Evolutionary conservation across 2,797 vertebrate genomes (phyloP).

Genomic region (Valencia hispanica): DNA sequence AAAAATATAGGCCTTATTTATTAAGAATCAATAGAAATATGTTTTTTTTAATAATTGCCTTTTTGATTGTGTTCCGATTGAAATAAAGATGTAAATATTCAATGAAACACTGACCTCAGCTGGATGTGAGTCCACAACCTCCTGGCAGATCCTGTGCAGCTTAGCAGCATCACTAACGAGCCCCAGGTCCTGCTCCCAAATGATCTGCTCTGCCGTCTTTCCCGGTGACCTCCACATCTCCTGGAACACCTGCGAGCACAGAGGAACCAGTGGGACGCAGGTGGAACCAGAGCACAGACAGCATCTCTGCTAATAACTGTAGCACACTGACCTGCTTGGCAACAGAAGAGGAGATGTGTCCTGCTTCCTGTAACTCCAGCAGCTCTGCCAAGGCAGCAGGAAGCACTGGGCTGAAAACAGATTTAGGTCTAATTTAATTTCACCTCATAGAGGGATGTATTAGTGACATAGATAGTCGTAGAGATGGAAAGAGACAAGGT

Average conservation of each 20-base stretch:
- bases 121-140: conserved; percentile 84
- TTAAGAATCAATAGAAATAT: no score
- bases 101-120: conserved; percentile 81
- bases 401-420: conserved; percentile 84
- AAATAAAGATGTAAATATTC: not conserved
- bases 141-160: conserved; percentile 87
- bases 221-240: conserved; percentile 88
- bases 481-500: conserved; percentile 10
- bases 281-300: conserved; percentile 25
- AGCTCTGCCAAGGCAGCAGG: conserved; percentile 86
- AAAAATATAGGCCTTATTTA: not conserved
- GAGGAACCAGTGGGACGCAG: conserved; percentile 4
- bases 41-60: not conserved
- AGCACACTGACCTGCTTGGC: conserved; percentile 87
- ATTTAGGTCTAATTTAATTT: conserved; percentile 46
- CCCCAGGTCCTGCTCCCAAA: conserved; percentile 86
- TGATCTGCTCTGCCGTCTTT: conserved; percentile 84
- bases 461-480: conserved; percentile 21
- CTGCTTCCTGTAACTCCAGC: conserved; percentile 87
- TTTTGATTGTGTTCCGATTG: not conserved
- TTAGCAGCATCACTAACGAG: conserved; percentile 82
- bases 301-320: conserved; percentile 11
- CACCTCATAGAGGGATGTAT: conserved; percentile 36
- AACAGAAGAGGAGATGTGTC: conserved; percentile 86
- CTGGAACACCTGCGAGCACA: conserved; percentile 84